Base-by-base conservation (phyloP, 2,888 invertebrate genomes). In the Scaptomyza cyrtandrae region DNA sequence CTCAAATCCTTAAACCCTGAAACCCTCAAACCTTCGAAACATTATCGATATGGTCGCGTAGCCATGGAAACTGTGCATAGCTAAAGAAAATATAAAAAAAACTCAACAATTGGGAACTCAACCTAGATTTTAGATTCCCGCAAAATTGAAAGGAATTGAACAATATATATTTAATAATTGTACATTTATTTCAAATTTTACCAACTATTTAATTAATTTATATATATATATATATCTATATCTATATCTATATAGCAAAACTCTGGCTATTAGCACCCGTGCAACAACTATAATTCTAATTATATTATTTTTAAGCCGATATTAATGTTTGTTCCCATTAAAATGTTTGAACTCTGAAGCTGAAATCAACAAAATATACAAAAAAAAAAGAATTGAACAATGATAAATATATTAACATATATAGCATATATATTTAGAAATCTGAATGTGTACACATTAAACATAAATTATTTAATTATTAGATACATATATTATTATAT, bases 381-480 rank as follows among this genome's bases (percentile, higher is more conserved):
- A 49, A 56, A 56, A 27, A 43, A 16, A 56, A 48, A 45, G n/a
- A 63, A 27, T 2, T 29, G 7, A 6, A 53, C 65, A 63, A 63
- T 41, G 48, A 72, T 74, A 70, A 56, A 55, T 48, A 58, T 71
- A 69, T 52, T 13, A 31, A 45, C 50, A 55, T 27, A 58, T 49
- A 53, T 9, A 19, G 2, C 19, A 19, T 19, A 57, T 55, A 6
- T n/a, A n/a, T n/a, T n/a, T 83, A 79, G 63, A 77, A 52, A 78
- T 84, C 76, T 82, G 64, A 72, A 75, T 84, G 80, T 82, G 78
- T 73, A 80, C 82, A 83, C 80, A 53, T 62, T 71, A 46, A 33
- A 46, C 46, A 55, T 63, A 50, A 61, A 63, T 55, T 39, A 55
- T 72, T 52, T 72, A 49, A 65, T 55, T 55, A 75, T 70, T 73